Percentiles rank a stretch among this genome's conserved stretches.
phyloP scores from a whole-genome alignment of 2,797 vertebrate genomes.

The Hydrocynus forskahlii region DNA sequence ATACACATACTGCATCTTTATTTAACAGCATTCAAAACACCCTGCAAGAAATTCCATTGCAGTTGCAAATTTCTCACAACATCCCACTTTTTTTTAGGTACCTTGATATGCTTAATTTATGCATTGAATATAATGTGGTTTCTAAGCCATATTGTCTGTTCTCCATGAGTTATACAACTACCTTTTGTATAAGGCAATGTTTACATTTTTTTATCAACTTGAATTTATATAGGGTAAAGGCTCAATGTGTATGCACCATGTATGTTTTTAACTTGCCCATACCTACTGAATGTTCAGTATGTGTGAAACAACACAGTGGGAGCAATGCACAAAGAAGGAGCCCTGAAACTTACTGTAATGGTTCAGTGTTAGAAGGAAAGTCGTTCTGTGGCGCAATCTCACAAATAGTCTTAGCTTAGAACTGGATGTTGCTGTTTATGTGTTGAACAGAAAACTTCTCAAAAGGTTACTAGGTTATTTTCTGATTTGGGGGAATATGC shows the following conservation, averaged over 20 bases:
- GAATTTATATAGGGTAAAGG: conserved; percentile 35
- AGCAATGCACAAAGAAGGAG: conserved; percentile 17
- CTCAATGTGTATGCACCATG: conserved; percentile 13
- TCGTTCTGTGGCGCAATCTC: not conserved
- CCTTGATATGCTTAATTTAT: conserved; percentile 30
- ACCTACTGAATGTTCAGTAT: conserved; percentile 8
- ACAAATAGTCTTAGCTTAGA: not conserved
- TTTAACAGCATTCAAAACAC: conserved; percentile 23
- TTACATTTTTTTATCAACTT: conserved; percentile 51
- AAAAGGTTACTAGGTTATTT: not conserved
- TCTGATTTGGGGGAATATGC: not conserved
- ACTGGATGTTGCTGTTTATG: conserved; percentile 1
- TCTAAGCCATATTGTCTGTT: conserved; percentile 20
- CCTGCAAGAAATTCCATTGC: not conserved
- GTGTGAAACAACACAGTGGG: not conserved
- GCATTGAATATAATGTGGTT: conserved; percentile 38
- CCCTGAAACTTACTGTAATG: not conserved
- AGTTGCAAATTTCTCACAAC: not conserved
- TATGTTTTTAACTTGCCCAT: conserved; percentile 24
- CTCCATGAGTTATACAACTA: conserved; percentile 31
- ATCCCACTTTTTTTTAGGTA: not conserved
- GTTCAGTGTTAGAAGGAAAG: conserved; percentile 2
- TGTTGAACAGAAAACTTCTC: not conserved
- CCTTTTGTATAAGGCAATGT: conserved; percentile 58
- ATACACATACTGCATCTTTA: conserved; percentile 12